These are phyloP conservation scores for Hoplostethus mediterraneus DNA, from an alignment of 2,797 vertebrate genomes.

Conservation along the genomic window DNA sequence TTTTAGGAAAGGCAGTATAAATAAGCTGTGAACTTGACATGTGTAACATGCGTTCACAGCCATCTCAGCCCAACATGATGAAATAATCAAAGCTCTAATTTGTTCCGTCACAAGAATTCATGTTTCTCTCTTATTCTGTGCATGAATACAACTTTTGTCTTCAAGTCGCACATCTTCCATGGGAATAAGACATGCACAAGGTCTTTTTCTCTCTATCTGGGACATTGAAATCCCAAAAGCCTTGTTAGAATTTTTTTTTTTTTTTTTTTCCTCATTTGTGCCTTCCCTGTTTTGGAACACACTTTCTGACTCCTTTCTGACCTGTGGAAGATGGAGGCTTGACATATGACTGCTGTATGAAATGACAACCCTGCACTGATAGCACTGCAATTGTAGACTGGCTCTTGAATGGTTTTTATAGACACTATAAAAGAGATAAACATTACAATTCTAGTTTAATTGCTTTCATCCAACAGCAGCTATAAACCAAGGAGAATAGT, in stretches of 20 bases:
- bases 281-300: slow-evolving; percentile 31
- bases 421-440: not conserved
- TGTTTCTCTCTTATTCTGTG: slow-evolving; percentile 48
- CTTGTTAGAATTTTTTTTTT: slow-evolving; percentile 28
- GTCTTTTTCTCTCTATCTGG: slow-evolving; percentile 70
- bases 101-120: slow-evolving; percentile 52
- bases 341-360: slow-evolving; percentile 11
- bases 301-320: slow-evolving; percentile 29
- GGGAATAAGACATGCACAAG: slow-evolving; percentile 57
- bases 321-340: slow-evolving; percentile 21
- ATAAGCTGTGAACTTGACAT: slow-evolving; percentile 26
- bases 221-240: slow-evolving; percentile 58
- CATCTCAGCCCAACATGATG: slow-evolving; percentile 41
- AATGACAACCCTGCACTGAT: not conserved
- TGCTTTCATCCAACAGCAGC: slow-evolving; percentile 4
- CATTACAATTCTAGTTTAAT: too few relatives aligned
- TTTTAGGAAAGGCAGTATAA: not conserved
- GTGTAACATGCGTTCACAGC: slow-evolving; percentile 36
- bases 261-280: not conserved
- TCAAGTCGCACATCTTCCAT: slow-evolving; percentile 36
- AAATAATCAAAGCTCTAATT: slow-evolving; percentile 64
- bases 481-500: not conserved
- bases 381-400: not conserved
- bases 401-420: not conserved
- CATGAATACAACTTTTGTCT: slow-evolving; percentile 72